Conservation (phyloP, 2,888 invertebrate species). For the Chloroclystis v-ata region DNA sequence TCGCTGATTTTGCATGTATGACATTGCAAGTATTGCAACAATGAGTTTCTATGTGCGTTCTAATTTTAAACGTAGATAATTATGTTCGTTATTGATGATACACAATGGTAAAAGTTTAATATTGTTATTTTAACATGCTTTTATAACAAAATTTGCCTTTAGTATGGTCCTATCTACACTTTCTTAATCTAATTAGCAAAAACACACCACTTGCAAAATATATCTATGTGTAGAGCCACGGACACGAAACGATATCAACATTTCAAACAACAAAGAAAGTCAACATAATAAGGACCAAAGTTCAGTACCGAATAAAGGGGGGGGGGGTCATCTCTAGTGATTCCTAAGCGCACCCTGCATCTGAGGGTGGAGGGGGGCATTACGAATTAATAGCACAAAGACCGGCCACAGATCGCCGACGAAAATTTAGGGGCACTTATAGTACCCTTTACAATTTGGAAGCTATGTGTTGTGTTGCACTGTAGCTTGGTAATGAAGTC, state of each 20-base stretch:
- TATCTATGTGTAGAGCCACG: too few relatives aligned
- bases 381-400: conserved; percentile 79
- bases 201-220: too few relatives aligned
- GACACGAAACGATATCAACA: not conserved
- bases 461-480: not conserved
- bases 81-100: too few relatives aligned
- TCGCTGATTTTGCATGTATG: too few relatives aligned
- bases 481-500: not conserved
- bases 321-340: conserved; percentile 21
- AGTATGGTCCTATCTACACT: too few relatives aligned
- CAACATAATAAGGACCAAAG: not conserved
- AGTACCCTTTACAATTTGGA: conserved; percentile 26
- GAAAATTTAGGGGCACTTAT: conserved; percentile 74
- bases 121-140: too few relatives aligned
- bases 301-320: not conserved
- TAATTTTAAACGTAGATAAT: too few relatives aligned
- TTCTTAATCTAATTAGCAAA: too few relatives aligned
- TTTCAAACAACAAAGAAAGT: not conserved
- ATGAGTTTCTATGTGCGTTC: too few relatives aligned
- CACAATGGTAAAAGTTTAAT: too few relatives aligned
- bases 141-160: too few relatives aligned
- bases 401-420: conserved; percentile 74
- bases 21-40: too few relatives aligned
- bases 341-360: conserved; percentile 39
- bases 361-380: conserved; percentile 64